Conservation (phyloP, 2,888 invertebrate genomes). For the Xestia ashworthii region DNA sequence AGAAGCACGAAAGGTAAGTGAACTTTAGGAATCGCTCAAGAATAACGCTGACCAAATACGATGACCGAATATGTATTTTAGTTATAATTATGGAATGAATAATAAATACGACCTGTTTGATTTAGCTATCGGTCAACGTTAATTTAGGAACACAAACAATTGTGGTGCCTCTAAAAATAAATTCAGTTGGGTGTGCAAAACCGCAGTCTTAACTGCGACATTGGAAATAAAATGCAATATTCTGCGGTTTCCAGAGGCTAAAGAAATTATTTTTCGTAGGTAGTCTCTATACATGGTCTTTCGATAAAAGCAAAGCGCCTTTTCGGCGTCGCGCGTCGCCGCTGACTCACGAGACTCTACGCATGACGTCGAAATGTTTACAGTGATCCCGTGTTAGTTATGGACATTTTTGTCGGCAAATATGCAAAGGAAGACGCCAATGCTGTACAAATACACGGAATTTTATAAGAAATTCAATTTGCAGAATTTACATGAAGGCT, state of each 20-base stretch:
- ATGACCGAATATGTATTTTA: slow-evolving; percentile 50
- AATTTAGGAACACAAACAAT: slow-evolving; percentile 9
- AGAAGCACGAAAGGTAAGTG: slow-evolving; percentile 71
- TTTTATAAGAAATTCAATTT: slow-evolving; percentile 37
- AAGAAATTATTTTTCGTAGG: slow-evolving; percentile 61
- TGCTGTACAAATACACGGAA: slow-evolving; percentile 41
- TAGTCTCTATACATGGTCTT: slow-evolving; percentile 78
- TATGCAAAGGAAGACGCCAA: slow-evolving; percentile 36
- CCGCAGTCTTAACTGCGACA: slow-evolving; percentile 19
- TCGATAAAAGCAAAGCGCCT: slow-evolving; percentile 72
- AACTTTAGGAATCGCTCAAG: slow-evolving; percentile 63
- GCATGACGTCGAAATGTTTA: slow-evolving; percentile 73
- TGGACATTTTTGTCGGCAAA: slow-evolving; percentile 52
- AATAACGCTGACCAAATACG: slow-evolving; percentile 62
- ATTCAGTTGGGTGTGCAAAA: slow-evolving; percentile 20
- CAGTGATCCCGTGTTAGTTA: slow-evolving; percentile 61
- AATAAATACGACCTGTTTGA: slow-evolving; percentile 13
- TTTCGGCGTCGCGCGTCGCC: slow-evolving; percentile 64
- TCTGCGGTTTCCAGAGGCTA: slow-evolving; percentile 36
- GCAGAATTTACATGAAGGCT: slow-evolving; percentile 19
- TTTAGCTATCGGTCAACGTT: not conserved
- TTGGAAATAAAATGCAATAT: slow-evolving; percentile 15
- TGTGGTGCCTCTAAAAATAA: slow-evolving; percentile 12
- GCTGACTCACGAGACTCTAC: slow-evolving; percentile 77
- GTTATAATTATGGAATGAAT: slow-evolving; percentile 17